Base-by-base conservation (phyloP, 2,888 invertebrate genomes). In the Hydroisotoma schaefferi region DNA sequence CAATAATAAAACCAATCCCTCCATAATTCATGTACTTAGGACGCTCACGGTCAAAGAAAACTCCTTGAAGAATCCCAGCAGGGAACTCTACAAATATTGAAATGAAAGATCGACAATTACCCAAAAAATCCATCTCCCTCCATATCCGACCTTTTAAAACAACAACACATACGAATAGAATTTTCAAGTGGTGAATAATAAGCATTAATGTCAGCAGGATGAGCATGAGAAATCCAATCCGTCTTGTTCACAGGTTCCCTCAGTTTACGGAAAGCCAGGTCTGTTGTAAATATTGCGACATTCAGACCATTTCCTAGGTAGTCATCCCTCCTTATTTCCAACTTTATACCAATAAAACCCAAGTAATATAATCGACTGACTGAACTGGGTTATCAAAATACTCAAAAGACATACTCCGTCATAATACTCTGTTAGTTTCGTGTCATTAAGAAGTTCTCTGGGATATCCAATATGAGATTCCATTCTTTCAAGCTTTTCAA, bases 11-110 rank as follows among this genome's bases (percentile, higher is more conserved):
- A 2, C 93, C 93, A 66, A 94, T 92, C 2, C 90, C 89, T 22
- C 91, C 92, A 73, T 89, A 93, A 77, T 93, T 93, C 88, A 93
- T 88, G 76, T 92, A 94, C 69, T 86, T 85, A 0, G 94, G 94
- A 23, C 94, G 85, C 48, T 88, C 85, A 55, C 89, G 88, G 57
- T 85, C 87, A 80, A 93, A 94, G 83, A 94, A 49, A 1, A 87
- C 85, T 1, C 92, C 93, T 81, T 94, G 94, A 1, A 94, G 81
- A 67, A 94, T 93, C 66, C 93, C 94, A 70, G 94, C 94, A 0
- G 94, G 93, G 78, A 94, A 92, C 79, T 92, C 93, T 15, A 3
- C 29, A n/a, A 20, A 18, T 40, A 28, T 52, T 15, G n/a, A n/a
- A n/a, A n/a, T n/a, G n/a, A n/a, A n/a, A n/a, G n/a, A n/a, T 29